Percentiles rank a stretch among this genome's conserved stretches.
Conservation (phyloP, 2,797 vertebrate species). For the Sciurus vulgaris region DNA sequence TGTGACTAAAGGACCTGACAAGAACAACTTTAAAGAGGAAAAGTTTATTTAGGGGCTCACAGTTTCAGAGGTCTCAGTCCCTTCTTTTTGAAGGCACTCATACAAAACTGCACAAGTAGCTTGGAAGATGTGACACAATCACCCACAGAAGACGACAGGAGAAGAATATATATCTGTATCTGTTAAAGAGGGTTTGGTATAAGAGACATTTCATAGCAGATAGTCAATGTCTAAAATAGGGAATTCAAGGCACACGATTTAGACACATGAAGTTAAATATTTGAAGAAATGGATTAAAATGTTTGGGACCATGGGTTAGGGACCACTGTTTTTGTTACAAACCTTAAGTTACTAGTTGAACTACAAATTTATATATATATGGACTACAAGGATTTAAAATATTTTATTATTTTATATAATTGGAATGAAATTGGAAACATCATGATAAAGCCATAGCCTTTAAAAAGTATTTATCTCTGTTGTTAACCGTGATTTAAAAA, state of each 20-base stretch:
- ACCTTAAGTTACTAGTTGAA: not conserved
- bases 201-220: not conserved
- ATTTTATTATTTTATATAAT: not conserved
- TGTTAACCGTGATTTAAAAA: not conserved
- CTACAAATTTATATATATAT: not conserved
- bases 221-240: not conserved
- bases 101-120: not conserved
- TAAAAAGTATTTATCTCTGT: slow-evolving; percentile 4
- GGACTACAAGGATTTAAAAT: not conserved
- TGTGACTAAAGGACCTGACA: too few relatives aligned
- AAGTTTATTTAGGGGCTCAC: too few relatives aligned
- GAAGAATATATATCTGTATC: not conserved
- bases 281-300: slow-evolving; percentile 17
- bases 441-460: not conserved
- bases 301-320: not conserved
- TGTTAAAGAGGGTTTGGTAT: not conserved
- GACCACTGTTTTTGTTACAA: not conserved
- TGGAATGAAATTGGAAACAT: not conserved
- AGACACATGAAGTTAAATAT: slow-evolving; percentile 12
- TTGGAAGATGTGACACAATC: not conserved
- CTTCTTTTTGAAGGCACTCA: not conserved
- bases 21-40: too few relatives aligned
- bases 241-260: slow-evolving; percentile 7
- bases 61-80: too few relatives aligned
- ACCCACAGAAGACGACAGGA: not conserved